Base-by-base conservation (phyloP, 2,888 invertebrate species). In the Thelaira solivaga region DNA sequence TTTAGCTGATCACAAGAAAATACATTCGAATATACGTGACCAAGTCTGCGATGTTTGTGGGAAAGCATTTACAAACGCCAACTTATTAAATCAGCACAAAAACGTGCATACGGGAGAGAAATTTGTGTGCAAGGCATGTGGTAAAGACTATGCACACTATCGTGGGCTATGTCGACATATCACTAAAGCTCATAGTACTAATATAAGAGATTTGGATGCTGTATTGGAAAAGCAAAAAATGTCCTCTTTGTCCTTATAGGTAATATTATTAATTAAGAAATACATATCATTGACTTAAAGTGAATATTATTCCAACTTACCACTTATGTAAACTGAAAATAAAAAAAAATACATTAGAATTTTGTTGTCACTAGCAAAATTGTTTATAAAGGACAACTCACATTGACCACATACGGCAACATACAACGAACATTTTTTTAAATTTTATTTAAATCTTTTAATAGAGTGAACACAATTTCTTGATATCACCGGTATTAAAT, bases 11-110 rank as follows among this genome's bases (percentile, higher is more conserved):
- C 78, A 78, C 22, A 78, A 81, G 62, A 80, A 80, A 59, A 71
- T 62, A 26, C 82, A 82, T 51, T 55, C 71, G 2, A 80, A 76
- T 49, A 79, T 77, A 62, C 79, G 77, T 2, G 79, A 81, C 45
- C 76, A 80, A 41, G 61, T 81, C 2, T 82, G 81, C 31, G 80
- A 81, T 49, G 67, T 80, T 7, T 82, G 82, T 36, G 80, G 80
- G 4, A 81, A 81, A 41, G 59, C 77, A 4, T 82, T 81, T 75
- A 75, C 76, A 1, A 73, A 71, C 45, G 22, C 74, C 2, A 76
- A 81, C 47, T 31, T 80, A 51, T 74, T 82, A 39, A 75, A 82
- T 53, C 74, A 77, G 39, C 82, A 82, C 49, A 78, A 69, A 74
- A 74, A 74, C 36, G 78, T 78, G n/a, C 78, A 78, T 11, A 74